phyloP scores from a whole-genome alignment of 2,888 invertebrate genomes.

The Cephus spinipes region DNA sequence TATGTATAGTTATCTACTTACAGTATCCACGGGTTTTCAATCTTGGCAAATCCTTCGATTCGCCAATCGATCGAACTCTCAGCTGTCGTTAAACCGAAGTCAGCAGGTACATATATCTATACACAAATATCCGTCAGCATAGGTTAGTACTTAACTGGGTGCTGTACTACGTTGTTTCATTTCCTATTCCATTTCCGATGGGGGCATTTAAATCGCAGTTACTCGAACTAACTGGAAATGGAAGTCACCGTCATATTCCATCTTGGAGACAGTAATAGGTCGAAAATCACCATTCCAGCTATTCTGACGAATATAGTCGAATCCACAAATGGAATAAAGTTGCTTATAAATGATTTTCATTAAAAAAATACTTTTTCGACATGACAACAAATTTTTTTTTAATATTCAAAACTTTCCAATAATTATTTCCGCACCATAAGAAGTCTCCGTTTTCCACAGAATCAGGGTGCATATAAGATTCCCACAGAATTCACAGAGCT shows the following conservation, averaged over 20 bases:
- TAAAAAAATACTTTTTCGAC: background rate
- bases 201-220: conserved; percentile 60
- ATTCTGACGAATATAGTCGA: background rate
- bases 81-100: background rate
- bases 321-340: background rate
- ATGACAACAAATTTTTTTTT: background rate
- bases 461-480: background rate
- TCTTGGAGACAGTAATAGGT: conserved; percentile 29
- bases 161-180: conserved; percentile 54
- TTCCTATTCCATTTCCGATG: conserved; percentile 63
- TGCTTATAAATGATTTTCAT: background rate
- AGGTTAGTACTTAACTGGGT: background rate
- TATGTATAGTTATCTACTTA: background rate
- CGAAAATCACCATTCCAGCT: background rate
- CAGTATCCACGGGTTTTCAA: background rate
- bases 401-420: background rate
- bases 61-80: background rate
- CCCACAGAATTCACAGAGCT: background rate
- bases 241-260: conserved; percentile 29
- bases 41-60: background rate
- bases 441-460: background rate
- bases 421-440: background rate
- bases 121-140: background rate
- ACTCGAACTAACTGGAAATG: conserved; percentile 32
- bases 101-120: background rate